Base-by-base conservation (phyloP, 2,888 invertebrate species). In the Scelioninae gen. 1 region DNA sequence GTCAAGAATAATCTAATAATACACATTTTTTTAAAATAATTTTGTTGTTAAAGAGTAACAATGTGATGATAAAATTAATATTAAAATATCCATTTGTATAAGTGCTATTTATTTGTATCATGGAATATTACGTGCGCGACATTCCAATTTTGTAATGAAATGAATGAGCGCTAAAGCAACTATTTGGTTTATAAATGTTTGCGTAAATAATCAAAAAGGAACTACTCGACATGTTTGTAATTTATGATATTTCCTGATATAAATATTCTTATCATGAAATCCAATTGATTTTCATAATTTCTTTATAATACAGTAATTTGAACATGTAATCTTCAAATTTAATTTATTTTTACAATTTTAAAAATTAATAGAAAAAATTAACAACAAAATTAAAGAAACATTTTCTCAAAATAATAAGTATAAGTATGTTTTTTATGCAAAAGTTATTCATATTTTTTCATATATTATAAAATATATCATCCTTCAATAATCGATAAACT, bases 131-230 rank as follows among this genome's bases (percentile, higher is more conserved):
- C 16, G 7, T 15, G n/a, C 9, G 23, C 16, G 10, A 8, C 23
- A 53, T 13, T 66, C 23, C 29, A 40, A 43, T 66, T 66, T 53
- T 66, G 53, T 40, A 53, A 66, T 66, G 40, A 53, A 66, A 66
- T 7, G 23, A 23, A 23, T n/a, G n/a, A 4, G 32, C 40, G 11
- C 9, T 10, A 23, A 51, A 38, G 49, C 32, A 66, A 53, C 11
- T 29, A 53, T 66, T 53, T 66, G 66, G 29, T 53, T 40, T 53
- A 66, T 31, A 53, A 66, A 63, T 63, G 34, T 63, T 63, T 47
- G 34, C 47, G 11, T 47, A 63, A 63, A 63, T 63, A 63, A 63
- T 34, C 47, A 15, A 47, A 45, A 43, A 47, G 13, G 13, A 47
- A 47, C 47, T 6, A 1, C 15, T 47, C 45, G 23, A 49, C 34